phyloP scores from a whole-genome alignment of 2,797 vertebrate species.

The Ceyx erithaca region DNA sequence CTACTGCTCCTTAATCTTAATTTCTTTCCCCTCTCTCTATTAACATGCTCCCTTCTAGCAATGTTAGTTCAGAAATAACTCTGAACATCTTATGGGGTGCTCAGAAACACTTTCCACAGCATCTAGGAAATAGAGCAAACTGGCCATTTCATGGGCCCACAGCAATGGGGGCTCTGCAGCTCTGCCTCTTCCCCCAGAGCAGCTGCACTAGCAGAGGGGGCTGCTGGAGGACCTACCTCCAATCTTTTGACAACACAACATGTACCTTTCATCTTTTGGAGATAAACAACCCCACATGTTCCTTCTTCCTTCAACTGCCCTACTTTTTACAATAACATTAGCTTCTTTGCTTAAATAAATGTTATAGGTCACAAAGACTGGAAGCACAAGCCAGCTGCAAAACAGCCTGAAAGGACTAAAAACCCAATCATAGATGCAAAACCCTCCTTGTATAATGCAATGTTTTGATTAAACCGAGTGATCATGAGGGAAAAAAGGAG shows the following conservation, averaged over 20 bases:
- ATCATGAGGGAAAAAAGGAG: background rate
- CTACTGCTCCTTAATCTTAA: background rate
- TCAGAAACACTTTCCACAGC: background rate
- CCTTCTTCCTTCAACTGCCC: background rate
- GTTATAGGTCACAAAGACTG: background rate
- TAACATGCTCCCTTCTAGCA: background rate
- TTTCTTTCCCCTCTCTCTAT: background rate
- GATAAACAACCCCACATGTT: background rate
- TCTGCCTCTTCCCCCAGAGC: background rate
- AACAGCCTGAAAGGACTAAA: background rate
- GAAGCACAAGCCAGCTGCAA: constrained; percentile 17
- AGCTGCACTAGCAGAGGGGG: background rate
- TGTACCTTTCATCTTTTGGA: background rate
- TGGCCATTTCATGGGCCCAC: background rate
- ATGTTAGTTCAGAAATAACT: background rate
- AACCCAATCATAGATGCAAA: background rate
- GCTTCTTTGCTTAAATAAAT: constrained; percentile 44
- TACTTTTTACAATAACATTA: constrained; percentile 4
- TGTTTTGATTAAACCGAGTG: background rate
- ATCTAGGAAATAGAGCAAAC: background rate
- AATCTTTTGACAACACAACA: background rate
- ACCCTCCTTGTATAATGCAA: background rate
- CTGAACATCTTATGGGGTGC: background rate
- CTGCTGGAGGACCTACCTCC: background rate
- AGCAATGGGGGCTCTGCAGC: background rate